Evolutionary conservation across 2,888 invertebrate species (phyloP).

Genomic region (Cerastis rubricosa): DNA sequence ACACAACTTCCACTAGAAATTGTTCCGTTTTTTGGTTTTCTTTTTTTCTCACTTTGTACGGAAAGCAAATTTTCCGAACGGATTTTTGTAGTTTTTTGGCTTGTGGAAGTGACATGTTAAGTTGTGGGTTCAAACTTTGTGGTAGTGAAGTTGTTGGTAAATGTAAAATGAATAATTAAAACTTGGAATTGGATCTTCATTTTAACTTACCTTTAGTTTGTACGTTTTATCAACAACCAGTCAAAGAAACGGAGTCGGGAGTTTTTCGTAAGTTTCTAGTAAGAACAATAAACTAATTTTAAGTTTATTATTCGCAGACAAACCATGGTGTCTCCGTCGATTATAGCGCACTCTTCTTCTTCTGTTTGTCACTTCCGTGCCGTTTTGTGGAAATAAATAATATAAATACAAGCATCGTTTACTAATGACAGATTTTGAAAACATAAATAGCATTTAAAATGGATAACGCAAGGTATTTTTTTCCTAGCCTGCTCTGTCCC

Average conservation of each 20-base stretch:
- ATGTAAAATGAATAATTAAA: not conserved
- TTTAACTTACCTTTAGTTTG: not conserved
- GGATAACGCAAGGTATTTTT: no score
- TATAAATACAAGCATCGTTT: no score
- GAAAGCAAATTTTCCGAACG: constrained; percentile 60
- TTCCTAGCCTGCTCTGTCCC: no score
- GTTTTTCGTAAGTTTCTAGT: not conserved
- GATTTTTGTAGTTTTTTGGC: constrained; percentile 39
- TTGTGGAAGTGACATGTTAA: not conserved
- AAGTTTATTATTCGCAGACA: no score
- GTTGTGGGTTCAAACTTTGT: not conserved
- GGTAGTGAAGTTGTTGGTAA: not conserved
- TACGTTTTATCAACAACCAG: not conserved
- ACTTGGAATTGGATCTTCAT: not conserved
- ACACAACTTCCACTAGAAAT: constrained; percentile 74
- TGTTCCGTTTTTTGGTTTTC: constrained; percentile 70
- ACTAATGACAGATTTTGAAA: not conserved
- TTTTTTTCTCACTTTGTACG: constrained; percentile 58
- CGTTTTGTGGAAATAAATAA: no score
- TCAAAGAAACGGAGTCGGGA: not conserved
- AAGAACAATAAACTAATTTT: not conserved
- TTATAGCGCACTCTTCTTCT: no score
- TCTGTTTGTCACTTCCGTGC: no score
- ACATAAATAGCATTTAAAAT: not conserved
- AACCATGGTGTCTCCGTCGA: no score